phyloP scores from a whole-genome alignment of 2,113 vertebrate species.

The Megatriorchis doriae region DNA sequence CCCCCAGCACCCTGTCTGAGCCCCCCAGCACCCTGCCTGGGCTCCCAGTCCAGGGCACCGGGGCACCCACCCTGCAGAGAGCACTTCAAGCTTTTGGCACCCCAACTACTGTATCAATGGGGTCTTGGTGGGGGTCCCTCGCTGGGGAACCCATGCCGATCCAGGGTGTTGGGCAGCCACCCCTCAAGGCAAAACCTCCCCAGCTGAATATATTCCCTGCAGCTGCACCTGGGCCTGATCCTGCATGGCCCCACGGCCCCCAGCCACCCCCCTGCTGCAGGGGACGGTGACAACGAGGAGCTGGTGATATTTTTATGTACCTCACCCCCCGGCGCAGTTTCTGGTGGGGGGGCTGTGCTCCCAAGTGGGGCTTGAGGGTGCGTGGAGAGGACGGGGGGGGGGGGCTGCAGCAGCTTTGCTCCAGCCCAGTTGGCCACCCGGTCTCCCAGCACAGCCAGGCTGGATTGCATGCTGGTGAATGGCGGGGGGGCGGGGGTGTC shows the following conservation, averaged over 20 bases:
- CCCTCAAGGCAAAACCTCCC: neutral
- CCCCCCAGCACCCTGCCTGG: neutral
- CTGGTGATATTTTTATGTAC: neutral
- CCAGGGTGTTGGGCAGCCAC: rapidly evolving
- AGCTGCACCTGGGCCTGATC: neutral
- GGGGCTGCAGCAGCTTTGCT: rapidly evolving
- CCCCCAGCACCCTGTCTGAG: neutral
- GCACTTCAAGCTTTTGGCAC: neutral
- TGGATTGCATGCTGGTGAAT: neutral
- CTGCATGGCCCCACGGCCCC: rapidly evolving
- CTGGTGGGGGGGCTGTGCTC: rapidly evolving
- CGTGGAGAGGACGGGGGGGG: no score
- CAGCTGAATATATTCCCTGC: neutral
- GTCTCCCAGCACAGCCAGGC: neutral
- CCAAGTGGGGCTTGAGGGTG: neutral
- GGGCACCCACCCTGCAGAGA: no score
- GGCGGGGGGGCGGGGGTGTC: no score
- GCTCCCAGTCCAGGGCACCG: neutral
- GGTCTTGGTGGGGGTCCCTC: neutral
- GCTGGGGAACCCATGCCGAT: no score
- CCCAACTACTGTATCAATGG: rapidly evolving
- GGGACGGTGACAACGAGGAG: neutral
- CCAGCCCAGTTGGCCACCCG: neutral
- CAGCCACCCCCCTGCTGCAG: neutral
- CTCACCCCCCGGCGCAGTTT: neutral